Base-by-base conservation (phyloP, 2,113 vertebrate species). In the Xerus inauris region DNA sequence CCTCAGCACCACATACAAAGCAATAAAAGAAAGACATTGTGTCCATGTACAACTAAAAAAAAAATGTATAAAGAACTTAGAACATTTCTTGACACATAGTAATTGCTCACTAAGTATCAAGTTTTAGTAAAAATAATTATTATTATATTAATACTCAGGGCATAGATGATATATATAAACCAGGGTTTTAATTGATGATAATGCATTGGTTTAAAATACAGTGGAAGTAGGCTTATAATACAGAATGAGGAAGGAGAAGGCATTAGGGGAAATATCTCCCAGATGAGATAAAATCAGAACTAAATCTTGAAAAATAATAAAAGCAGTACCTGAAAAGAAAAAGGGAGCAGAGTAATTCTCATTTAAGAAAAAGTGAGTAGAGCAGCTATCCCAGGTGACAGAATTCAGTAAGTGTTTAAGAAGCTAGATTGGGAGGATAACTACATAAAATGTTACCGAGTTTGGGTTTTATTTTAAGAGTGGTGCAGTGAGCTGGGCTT, bases 41-140 rank as follows among this genome's bases (percentile, higher is more conserved):
- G n/a, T n/a, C n/a, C n/a, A n/a, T n/a, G n/a, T n/a, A n/a, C n/a
- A n/a, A n/a, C n/a, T n/a, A n/a, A n/a, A n/a, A n/a, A n/a, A n/a
- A n/a, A n/a, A 49, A 49, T 83, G 47, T 5, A 42, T 77, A 32
- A 94, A 83, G 42, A 85, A 30, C 45, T 88, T 92, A 87, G 54
- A 75, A 80, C 17, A 64, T 71, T 83, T 51, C 51, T n/a, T 88
- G 49, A 79, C 17, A 57, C 1, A 12, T 86, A 42, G 10, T 85
- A 88, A 85, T 26, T 77, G 8, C 45, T 72, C 22, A 88, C 45
- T 40, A 87, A 86, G 26, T 83, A 16, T 72, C 54, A 87, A 40
- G 5, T 19, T 76, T 94, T 86, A 89, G 19, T 57, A 30, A 24
- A 24, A 45, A 30, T 40, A 26, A 35, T 71, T 59, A 45, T 38